These are phyloP conservation scores for Antheraea pernyi DNA, from an alignment of 1,140 invertebrate species.

Conservation along the genomic window DNA sequence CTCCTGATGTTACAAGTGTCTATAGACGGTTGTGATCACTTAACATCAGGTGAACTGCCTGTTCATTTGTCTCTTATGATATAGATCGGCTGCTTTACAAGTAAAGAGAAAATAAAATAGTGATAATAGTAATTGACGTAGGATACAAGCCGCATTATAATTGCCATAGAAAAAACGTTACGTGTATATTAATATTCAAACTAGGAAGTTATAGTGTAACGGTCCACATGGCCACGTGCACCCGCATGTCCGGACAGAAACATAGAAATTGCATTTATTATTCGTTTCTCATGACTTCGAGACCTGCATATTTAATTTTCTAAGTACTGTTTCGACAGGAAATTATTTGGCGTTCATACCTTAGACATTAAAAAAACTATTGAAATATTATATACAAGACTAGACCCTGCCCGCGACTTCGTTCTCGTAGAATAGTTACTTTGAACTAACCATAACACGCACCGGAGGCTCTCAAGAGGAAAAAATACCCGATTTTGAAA, in stretches of 20 bases:
- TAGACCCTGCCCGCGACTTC: too few relatives aligned
- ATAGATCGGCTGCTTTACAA: too few relatives aligned
- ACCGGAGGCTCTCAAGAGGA: too few relatives aligned
- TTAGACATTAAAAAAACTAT: too few relatives aligned
- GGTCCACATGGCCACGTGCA: conserved; percentile 44
- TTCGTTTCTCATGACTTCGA: conserved; percentile 32
- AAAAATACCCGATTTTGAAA: too few relatives aligned
- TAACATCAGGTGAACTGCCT: too few relatives aligned
- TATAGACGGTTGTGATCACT: too few relatives aligned
- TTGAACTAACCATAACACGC: too few relatives aligned
- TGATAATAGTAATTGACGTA: neutral
- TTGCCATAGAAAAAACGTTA: neutral
- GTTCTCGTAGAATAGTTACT: too few relatives aligned
- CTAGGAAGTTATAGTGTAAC: conserved; percentile 39
- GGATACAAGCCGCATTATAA: neutral
- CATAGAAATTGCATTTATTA: conserved; percentile 48
- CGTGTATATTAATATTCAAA: conserved; percentile 48
- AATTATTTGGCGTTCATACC: neutral
- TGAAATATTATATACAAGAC: too few relatives aligned
- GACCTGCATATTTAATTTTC: conserved; percentile 21
- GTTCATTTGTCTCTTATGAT: too few relatives aligned
- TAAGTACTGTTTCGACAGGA: neutral
- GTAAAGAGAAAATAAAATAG: neutral
- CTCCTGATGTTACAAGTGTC: too few relatives aligned
- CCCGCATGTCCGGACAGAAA: conserved; percentile 58